These are phyloP conservation scores for Cataglyphis albicans DNA, from an alignment of 2,888 invertebrate genomes.

Conservation along the genomic window DNA sequence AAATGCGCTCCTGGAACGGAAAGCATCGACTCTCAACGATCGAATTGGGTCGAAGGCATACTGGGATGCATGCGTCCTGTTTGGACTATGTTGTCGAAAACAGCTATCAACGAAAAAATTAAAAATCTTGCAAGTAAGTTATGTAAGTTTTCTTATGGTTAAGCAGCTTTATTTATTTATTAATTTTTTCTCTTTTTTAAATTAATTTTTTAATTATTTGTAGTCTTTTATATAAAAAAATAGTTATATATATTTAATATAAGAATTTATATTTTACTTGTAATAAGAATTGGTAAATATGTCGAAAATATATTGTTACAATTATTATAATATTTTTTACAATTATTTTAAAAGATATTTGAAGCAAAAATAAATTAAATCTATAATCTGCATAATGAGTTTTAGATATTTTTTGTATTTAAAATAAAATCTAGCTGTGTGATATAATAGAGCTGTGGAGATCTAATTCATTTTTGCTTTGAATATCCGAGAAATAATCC, in stretches of 20 bases:
- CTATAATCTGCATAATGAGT: not conserved
- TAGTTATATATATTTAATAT: conserved; percentile 29
- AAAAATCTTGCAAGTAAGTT: conserved; percentile 89
- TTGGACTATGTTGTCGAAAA: conserved; percentile 94
- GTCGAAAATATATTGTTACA: not conserved
- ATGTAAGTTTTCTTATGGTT: conserved; percentile 24
- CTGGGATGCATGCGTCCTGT: conserved; percentile 96
- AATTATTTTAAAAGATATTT: not conserved
- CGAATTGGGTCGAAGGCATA: conserved; percentile 93
- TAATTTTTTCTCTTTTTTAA: not conserved
- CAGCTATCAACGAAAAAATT: conserved; percentile 89
- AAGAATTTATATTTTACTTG: not conserved
- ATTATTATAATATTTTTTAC: not conserved
- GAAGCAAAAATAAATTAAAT: conserved; percentile 4
- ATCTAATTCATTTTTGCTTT: not conserved
- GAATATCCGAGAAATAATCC: not conserved
- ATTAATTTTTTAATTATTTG: not conserved
- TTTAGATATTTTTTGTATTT: not conserved
- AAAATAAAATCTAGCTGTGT: not conserved
- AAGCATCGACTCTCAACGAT: conserved; percentile 87
- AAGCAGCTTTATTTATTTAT: not conserved
- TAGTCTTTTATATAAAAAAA: not conserved
- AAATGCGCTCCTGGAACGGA: conserved; percentile 81
- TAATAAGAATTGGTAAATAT: not conserved
- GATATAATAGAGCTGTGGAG: not conserved